Evolutionary conservation across 2,888 invertebrate species (phyloP).

Genomic region (Scaeva pyrastri): DNA sequence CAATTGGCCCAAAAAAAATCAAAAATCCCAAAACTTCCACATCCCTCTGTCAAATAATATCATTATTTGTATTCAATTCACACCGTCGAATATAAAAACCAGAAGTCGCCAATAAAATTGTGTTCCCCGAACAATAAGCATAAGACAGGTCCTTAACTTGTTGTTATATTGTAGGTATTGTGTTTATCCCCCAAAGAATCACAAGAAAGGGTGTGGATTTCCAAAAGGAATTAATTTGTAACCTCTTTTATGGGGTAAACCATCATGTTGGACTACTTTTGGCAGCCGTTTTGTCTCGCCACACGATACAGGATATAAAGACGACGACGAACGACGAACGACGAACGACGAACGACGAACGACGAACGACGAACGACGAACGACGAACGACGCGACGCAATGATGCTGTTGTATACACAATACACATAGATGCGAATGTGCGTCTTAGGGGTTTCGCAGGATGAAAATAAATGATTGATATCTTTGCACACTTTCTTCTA

Average conservation of each 20-base stretch:
- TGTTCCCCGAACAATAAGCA: neutral
- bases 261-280: conserved; percentile 45
- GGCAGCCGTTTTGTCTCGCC: conserved; percentile 51
- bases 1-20: too few relatives aligned
- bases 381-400: too few relatives aligned
- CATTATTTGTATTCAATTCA: conserved; percentile 28
- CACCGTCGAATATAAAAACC: conserved; percentile 46
- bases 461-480: conserved; percentile 75
- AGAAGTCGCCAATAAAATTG: conserved; percentile 48
- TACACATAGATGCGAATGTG: conserved; percentile 70
- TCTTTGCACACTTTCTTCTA: conserved; percentile 69
- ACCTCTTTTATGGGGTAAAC: conserved; percentile 68
- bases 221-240: conserved; percentile 76
- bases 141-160: conserved; percentile 42
- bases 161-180: conserved; percentile 1
- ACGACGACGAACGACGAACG: neutral
- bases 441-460: conserved; percentile 68
- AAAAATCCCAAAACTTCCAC: neutral
- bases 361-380: neutral
- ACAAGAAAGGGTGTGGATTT: conserved; percentile 65
- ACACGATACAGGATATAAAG: conserved; percentile 18
- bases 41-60: neutral
- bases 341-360: neutral
- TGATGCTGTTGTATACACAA: neutral
- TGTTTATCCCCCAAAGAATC: neutral